Percentiles rank a stretch among this genome's conserved stretches.
These are phyloP conservation scores for Cydia strobilella DNA, from an alignment of 1,140 invertebrate species.

Conservation along the genomic window DNA sequence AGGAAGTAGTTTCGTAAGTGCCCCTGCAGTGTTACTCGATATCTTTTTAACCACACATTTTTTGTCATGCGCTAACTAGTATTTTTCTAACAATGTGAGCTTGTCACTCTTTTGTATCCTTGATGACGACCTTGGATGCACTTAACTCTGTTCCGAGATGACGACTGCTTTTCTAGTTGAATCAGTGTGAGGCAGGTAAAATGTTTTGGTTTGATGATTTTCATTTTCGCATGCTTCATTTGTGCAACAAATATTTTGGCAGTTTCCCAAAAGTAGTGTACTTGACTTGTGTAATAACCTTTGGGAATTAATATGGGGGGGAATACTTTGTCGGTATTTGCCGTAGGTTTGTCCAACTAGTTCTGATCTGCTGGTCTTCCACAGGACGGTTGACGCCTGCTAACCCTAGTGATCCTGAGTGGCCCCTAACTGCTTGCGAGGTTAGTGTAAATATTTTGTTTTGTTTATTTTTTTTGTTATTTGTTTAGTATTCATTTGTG, in stretches of 20 bases:
- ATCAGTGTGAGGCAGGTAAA: not conserved
- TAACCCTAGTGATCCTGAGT: constrained; percentile 74
- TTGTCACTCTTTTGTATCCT: constrained; percentile 30
- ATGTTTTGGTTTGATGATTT: constrained; percentile 60
- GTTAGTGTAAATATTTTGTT: constrained; percentile 59
- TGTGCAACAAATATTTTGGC: constrained; percentile 67
- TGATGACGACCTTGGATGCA: constrained; percentile 31
- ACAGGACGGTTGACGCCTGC: constrained; percentile 74
- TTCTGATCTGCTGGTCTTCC: constrained; percentile 67
- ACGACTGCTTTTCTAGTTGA: not conserved
- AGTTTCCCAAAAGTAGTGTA: constrained; percentile 67
- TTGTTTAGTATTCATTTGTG: not conserved
- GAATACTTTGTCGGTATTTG: constrained; percentile 52
- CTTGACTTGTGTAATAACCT: constrained; percentile 70
- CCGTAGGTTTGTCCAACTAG: constrained; percentile 37
- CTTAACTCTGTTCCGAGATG: not conserved
- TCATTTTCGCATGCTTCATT: constrained; percentile 66
- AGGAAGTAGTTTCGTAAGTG: constrained; percentile 73
- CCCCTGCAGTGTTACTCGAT: constrained; percentile 45
- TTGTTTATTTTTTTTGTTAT: constrained; percentile 43
- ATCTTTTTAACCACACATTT: constrained; percentile 45
- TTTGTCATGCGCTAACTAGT: constrained; percentile 42
- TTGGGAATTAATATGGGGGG: constrained; percentile 59
- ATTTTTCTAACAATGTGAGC: constrained; percentile 41
- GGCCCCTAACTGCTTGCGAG: constrained; percentile 76